Percentiles rank a stretch among this genome's conserved stretches.
These are phyloP conservation scores for Rambutsinella grinnellia DNA, from an alignment of 2,888 invertebrate species.

Conservation along the genomic window DNA sequence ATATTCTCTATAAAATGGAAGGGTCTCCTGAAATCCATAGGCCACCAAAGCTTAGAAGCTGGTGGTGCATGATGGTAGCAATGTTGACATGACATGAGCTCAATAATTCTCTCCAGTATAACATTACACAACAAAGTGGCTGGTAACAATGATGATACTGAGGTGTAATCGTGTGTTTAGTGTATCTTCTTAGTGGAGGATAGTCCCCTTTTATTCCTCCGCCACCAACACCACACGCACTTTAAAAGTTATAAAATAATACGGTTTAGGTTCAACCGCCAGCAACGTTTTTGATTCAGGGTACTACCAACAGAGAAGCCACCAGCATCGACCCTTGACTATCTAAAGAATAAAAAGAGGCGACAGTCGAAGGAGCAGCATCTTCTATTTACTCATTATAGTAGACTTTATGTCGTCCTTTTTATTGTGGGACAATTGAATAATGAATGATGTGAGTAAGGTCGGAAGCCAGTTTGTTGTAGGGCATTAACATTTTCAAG, in stretches of 20 bases:
- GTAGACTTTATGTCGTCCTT: slow-evolving; percentile 47
- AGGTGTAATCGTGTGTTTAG: slow-evolving; percentile 47
- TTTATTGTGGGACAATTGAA: slow-evolving; percentile 30
- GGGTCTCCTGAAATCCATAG: background rate
- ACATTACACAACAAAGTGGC: background rate
- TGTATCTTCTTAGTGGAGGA: slow-evolving; percentile 23
- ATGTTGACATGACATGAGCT: background rate
- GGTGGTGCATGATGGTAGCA: background rate
- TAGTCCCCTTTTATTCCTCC: slow-evolving; percentile 16
- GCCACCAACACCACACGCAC: slow-evolving; percentile 36
- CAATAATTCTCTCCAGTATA: background rate
- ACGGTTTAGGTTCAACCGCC: background rate
- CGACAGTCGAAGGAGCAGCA: slow-evolving; percentile 12
- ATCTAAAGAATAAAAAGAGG: slow-evolving; percentile 39
- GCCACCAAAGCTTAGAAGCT: slow-evolving; percentile 1
- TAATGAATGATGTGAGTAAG: slow-evolving; percentile 46
- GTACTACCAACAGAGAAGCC: slow-evolving; percentile 44
- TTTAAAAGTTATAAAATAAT: background rate
- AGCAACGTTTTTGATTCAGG: slow-evolving; percentile 39
- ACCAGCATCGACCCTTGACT: slow-evolving; percentile 55
- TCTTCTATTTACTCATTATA: slow-evolving; percentile 35
- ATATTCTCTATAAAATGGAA: background rate
- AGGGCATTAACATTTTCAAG: background rate
- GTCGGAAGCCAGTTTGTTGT: slow-evolving; percentile 48
- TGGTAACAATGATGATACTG: slow-evolving; percentile 2